These are phyloP conservation scores for Urosaurus nigricauda DNA, from an alignment of 2,797 vertebrate species.

Conservation along the genomic window DNA sequence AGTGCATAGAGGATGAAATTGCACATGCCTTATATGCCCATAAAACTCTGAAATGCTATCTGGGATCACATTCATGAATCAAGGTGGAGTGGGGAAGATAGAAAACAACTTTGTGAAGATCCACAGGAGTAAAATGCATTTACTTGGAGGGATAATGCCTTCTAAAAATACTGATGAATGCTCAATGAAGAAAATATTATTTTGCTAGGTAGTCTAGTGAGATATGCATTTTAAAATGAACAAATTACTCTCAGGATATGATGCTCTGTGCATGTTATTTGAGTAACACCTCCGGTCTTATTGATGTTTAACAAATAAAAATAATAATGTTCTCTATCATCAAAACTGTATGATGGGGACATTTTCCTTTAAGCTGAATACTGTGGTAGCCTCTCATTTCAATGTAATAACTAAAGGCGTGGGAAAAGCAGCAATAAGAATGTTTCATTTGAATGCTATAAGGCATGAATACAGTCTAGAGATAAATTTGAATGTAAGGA, in stretches of 20 bases:
- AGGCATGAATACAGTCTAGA: background rate
- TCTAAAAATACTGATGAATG: background rate
- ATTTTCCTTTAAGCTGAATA: constrained; percentile 5
- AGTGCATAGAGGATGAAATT: background rate
- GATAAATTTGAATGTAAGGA: constrained; percentile 24
- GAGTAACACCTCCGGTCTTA: background rate
- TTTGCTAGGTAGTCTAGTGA: background rate
- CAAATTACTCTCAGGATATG: background rate
- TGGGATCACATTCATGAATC: background rate
- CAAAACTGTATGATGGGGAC: constrained; percentile 14
- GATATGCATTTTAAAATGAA: background rate
- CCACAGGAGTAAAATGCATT: background rate
- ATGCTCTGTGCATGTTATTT: background rate
- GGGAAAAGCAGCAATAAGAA: constrained; percentile 27
- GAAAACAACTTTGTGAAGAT: background rate
- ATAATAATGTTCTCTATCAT: background rate
- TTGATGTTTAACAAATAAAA: constrained; percentile 31
- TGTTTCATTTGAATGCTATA: constrained; percentile 22
- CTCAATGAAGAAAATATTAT: background rate
- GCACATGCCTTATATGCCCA: background rate
- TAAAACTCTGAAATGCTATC: background rate
- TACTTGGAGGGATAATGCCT: background rate
- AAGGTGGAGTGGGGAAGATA: too few relatives aligned
- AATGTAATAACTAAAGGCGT: background rate
- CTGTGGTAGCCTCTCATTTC: constrained; percentile 21